A percentile compares a stretch with the other conserved stretches of the same genome.
Evolutionary conservation across 2,797 vertebrate species (phyloP).

Genomic region (Decapterus maruadsi): DNA sequence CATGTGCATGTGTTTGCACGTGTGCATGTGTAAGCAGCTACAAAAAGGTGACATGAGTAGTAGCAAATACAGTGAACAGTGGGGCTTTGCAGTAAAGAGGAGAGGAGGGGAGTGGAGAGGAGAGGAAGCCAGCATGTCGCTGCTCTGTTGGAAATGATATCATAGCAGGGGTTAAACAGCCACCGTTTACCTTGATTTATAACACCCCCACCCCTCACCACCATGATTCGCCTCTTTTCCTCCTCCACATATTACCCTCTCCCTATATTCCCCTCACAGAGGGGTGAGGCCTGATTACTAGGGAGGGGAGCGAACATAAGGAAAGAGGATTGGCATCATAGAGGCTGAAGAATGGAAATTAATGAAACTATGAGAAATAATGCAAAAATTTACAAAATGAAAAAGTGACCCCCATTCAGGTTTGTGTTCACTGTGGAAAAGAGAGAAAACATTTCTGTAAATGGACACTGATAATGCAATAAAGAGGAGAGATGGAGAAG

Average conservation of each 20-base stretch:
- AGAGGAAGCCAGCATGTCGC: conserved; percentile 78
- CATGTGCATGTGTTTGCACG: too few relatives aligned
- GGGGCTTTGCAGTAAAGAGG: conserved; percentile 41
- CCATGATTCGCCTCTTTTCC: conserved; percentile 23
- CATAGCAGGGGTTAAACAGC: conserved; percentile 85
- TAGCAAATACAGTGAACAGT: conserved; percentile 48
- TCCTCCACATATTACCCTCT: conserved; percentile 34
- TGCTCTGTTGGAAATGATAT: conserved; percentile 84
- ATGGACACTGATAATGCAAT: background rate
- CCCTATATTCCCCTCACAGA: conserved; percentile 30
- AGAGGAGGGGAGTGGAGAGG: conserved; percentile 44
- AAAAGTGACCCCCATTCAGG: conserved; percentile 3
- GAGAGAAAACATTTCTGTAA: background rate
- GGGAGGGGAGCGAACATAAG: conserved; percentile 32
- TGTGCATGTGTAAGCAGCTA: background rate
- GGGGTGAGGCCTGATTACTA: conserved; percentile 49
- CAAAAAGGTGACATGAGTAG: conserved; percentile 54
- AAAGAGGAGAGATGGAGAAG: background rate
- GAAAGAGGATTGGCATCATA: conserved; percentile 32
- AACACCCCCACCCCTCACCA: conserved; percentile 62
- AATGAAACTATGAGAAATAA: conserved; percentile 62
- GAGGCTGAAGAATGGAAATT: conserved; percentile 57
- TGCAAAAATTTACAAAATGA: conserved; percentile 25
- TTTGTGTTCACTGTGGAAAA: conserved; percentile 24
- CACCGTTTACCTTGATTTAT: conserved; percentile 87